Conservation (phyloP, 2,888 invertebrate species). For the Lordiphosa fenestrarum region DNA sequence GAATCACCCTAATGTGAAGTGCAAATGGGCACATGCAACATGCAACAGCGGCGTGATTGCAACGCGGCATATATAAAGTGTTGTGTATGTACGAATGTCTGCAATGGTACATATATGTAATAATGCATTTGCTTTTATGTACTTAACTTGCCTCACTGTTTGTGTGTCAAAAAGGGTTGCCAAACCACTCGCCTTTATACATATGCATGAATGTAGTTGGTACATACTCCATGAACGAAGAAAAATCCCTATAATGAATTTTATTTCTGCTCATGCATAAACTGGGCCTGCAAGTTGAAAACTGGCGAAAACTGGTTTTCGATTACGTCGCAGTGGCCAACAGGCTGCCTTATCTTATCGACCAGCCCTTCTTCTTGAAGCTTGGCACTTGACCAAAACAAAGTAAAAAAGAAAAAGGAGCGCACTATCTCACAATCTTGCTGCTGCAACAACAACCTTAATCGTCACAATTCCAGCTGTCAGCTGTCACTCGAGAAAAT, state of each 20-base stretch:
- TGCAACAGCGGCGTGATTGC: conserved; percentile 71
- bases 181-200: conserved; percentile 60
- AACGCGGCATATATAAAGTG: conserved; percentile 31
- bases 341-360: conserved; percentile 63
- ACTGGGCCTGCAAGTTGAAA: conserved; percentile 17
- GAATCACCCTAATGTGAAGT: conserved; percentile 46
- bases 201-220: conserved; percentile 22
- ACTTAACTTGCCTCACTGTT: conserved; percentile 44
- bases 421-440: no score
- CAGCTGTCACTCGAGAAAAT: conserved; percentile 56
- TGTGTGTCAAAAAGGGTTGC: conserved; percentile 72
- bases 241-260: conserved; percentile 57
- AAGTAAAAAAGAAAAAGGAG: background rate
- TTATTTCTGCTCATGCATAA: conserved; percentile 21
- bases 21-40: conserved; percentile 59
- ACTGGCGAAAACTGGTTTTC: conserved; percentile 48
- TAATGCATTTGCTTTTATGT: conserved; percentile 22
- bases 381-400: conserved; percentile 58
- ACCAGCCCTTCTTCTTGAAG: conserved; percentile 20
- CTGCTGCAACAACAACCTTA: background rate
- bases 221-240: conserved; percentile 20
- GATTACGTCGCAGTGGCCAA: conserved; percentile 61
- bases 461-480: conserved; percentile 61
- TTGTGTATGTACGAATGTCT: conserved; percentile 9
- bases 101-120: conserved; percentile 13